Conservation (phyloP, 2,113 vertebrate genomes). For the Alethe castanea region DNA sequence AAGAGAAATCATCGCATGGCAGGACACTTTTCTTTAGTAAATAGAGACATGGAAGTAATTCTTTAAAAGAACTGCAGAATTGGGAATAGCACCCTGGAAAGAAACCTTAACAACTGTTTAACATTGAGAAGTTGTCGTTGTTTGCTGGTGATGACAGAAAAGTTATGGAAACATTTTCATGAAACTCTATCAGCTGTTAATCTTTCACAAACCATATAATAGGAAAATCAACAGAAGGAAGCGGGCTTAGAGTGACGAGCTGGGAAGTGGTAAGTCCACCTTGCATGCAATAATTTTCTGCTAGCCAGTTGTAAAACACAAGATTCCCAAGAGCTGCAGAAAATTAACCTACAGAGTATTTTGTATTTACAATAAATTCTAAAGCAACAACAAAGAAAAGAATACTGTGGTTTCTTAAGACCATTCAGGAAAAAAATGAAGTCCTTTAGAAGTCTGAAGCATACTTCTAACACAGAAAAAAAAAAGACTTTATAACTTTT, state of each 20-base stretch:
- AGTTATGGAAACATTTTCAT: neutral
- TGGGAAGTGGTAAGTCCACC: neutral
- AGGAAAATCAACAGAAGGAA: neutral
- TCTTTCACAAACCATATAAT: neutral
- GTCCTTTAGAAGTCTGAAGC: neutral
- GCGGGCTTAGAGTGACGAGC: neutral
- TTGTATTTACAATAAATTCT: neutral
- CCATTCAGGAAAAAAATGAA: neutral
- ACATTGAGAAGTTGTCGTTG: neutral
- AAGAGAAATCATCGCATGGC: neutral
- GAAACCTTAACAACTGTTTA: neutral
- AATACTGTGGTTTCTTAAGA: neutral
- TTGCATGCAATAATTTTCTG: neutral
- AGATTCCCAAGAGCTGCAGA: neutral
- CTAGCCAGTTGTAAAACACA: neutral
- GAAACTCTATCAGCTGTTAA: neutral
- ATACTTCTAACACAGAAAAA: neutral
- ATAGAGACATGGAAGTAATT: neutral
- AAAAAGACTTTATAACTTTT: neutral
- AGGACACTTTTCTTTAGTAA: neutral
- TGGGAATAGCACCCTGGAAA: neutral
- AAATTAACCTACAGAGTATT: neutral
- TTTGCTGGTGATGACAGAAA: neutral
- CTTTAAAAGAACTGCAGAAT: rapidly evolving
- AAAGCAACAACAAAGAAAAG: neutral